Evolutionary conservation across 2,797 vertebrate species (phyloP), one percentile per base, ranked within the genome.

Genomic region (Trachops cirrhosus): DNA sequence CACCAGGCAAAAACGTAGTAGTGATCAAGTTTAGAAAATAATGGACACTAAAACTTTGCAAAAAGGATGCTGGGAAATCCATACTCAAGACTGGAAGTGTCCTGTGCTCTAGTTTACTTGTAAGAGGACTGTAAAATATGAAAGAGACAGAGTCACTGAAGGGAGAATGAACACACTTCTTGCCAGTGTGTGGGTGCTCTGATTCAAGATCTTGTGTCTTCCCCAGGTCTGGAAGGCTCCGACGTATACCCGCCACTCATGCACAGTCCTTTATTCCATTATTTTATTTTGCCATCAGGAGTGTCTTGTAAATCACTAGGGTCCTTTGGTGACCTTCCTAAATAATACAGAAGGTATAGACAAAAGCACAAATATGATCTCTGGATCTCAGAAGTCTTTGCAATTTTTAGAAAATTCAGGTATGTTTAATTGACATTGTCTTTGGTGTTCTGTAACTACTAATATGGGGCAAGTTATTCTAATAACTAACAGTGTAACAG

Each of bases 161-260:
- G 3, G 15, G 34, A 80, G 2, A 71, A 73, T 11, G 34, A 68
- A 67, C 5, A 41, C 11, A 5, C 4, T 16, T n/a, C 44, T 5
- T 88, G 50, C 26, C 37, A 34, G 22, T 48, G 29, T 79, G 18
- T 70, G 18, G 59, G 22, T 41, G 3, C 21, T 2, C 21, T 41
- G n/a, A 54, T 16, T 86, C 83, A 59, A 54, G 64, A 54, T n/a
- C 14, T 71, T 10, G 6, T 3, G 12, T 46, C 14, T 79, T 83
- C 12, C 16, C 9, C 59, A 37, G 46, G 7, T 82, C 26, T 54
- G 67, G 21, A 91, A 82, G 52, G 10, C 10, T 85, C 18, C 22
- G 26, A 0, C 19, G 3, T 75, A 2, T 11, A 46, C 9, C 12
- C 4, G 5, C 10, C 41, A 67, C 4, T 37, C 57, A 75, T 0